A percentile compares a stretch with the other conserved stretches of the same genome.
Conservation (phyloP, 1,140 invertebrate genomes). For the Lepidurus apus region DNA sequence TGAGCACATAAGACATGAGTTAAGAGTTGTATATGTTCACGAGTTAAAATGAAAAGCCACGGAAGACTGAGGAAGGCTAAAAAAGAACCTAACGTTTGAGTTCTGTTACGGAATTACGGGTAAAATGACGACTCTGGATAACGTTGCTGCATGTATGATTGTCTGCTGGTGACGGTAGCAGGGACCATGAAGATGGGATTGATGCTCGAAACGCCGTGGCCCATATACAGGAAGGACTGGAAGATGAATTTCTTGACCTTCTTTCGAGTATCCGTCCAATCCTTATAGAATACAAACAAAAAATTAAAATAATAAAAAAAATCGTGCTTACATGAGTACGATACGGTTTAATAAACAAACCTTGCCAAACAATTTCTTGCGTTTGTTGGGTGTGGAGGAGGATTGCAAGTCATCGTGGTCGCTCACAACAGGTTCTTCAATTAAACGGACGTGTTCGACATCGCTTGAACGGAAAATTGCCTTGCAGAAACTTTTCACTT, state of each 20-base stretch:
- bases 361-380: not conserved
- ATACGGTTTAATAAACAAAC: not conserved
- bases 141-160: not conserved
- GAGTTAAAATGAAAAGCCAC: not conserved
- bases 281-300: not conserved
- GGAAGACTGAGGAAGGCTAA: too few relatives aligned
- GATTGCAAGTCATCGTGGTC: constrained; percentile 16
- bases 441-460: not conserved
- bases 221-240: not conserved
- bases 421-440: not conserved
- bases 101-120: not conserved
- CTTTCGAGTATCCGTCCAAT: not conserved
- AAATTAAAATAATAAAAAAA: not conserved
- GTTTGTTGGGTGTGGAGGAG: not conserved
- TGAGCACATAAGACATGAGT: not conserved
- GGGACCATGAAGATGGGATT: not conserved
- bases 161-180: not conserved
- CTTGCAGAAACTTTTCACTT: constrained; percentile 16
- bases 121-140: not conserved
- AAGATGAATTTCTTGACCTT: not conserved
- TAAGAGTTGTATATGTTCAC: not conserved
- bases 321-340: not conserved
- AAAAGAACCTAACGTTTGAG: not conserved
- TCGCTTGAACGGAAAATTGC: constrained; percentile 7
- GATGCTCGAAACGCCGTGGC: constrained; percentile 11